A percentile compares a stretch with the other conserved stretches of the same genome.
Conservation (phyloP, 2,113 vertebrate genomes). For the Alexandromys fortis region DNA sequence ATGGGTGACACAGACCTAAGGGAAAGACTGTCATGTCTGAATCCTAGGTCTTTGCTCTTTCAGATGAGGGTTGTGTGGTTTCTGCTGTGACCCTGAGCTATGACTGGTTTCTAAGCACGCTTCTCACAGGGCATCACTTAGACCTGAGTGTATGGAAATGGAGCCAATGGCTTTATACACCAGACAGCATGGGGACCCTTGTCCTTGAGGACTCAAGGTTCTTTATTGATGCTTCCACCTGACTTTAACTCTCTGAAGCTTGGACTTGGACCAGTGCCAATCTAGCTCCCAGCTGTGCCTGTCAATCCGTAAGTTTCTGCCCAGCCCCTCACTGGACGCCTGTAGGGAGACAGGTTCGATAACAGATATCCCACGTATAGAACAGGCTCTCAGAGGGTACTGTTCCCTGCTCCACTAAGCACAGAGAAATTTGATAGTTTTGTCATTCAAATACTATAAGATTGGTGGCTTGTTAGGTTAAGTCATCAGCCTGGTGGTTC, state of each 20-base stretch:
- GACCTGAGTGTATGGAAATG: background rate
- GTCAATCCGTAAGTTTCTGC: background rate
- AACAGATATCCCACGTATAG: background rate
- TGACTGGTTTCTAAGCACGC: background rate
- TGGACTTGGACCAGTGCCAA: background rate
- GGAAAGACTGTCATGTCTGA: background rate
- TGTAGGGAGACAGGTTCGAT: background rate
- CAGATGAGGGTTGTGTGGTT: background rate
- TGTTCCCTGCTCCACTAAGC: background rate
- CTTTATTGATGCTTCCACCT: background rate
- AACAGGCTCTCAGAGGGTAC: background rate
- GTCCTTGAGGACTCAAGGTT: background rate
- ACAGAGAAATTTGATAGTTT: constrained; percentile 22
- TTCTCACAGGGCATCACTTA: background rate
- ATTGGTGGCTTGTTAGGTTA: constrained; percentile 34
- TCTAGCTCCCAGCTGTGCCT: background rate
- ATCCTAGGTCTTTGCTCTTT: background rate
- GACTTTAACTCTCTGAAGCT: background rate
- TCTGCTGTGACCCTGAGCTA: background rate
- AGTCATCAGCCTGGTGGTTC: background rate
- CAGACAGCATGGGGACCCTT: background rate
- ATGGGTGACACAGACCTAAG: background rate
- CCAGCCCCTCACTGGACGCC: background rate
- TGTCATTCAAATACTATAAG: background rate
- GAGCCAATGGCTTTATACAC: background rate